These are phyloP conservation scores for Hermodice carunculata DNA, from an alignment of 2,888 invertebrate species.

Conservation along the genomic window DNA sequence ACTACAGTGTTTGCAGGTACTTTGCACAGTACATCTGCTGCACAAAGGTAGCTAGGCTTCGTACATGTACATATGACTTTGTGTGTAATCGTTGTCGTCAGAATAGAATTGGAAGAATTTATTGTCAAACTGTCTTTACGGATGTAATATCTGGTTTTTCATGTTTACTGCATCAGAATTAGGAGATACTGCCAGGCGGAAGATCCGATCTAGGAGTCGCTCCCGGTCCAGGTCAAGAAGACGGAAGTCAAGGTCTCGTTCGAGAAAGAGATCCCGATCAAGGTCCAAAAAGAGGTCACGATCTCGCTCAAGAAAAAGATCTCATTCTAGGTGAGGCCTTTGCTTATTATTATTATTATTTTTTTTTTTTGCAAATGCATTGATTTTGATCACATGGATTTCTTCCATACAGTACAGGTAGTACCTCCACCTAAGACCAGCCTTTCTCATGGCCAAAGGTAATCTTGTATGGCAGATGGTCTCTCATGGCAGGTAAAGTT, in stretches of 20 bases:
- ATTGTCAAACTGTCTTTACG: background rate
- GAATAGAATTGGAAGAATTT: background rate
- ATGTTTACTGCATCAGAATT: too few species aligned
- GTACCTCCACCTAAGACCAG: too few species aligned
- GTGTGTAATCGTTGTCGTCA: background rate
- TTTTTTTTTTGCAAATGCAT: too few species aligned
- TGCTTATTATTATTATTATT: background rate
- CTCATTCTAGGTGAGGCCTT: too few species aligned
- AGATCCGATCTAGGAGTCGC: slow-evolving; percentile 5
- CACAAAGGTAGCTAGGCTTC: too few species aligned
- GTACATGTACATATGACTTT: background rate
- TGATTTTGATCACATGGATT: too few species aligned
- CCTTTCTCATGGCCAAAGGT: too few species aligned
- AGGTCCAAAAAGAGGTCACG: slow-evolving; percentile 21
- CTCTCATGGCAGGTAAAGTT: too few species aligned
- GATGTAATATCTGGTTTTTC: background rate
- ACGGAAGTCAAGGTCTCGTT: slow-evolving; percentile 29
- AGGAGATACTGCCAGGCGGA: slow-evolving; percentile 3
- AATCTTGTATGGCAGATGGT: too few species aligned
- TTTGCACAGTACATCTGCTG: too few species aligned
- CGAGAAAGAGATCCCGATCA: slow-evolving; percentile 17
- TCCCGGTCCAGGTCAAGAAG: slow-evolving; percentile 18
- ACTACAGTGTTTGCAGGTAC: too few species aligned
- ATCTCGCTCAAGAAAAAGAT: slow-evolving; percentile 2
- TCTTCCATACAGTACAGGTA: too few species aligned